Evolutionary conservation across 1,140 invertebrate species (phyloP), one percentile per base, ranked within the genome.

Genomic region (Pteromalus puparum): DNA sequence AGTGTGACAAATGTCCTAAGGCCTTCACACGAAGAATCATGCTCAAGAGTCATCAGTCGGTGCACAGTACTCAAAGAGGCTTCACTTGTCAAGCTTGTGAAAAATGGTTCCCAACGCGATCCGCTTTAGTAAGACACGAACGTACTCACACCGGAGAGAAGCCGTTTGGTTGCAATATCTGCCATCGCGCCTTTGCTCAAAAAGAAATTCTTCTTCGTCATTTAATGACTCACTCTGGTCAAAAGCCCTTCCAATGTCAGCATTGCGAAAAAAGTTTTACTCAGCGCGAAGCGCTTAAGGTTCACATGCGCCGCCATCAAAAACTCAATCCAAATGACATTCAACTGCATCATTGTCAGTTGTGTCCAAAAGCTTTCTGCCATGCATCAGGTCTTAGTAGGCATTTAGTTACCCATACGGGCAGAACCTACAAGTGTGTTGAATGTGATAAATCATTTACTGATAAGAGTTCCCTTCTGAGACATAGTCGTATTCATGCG

Each of bases 171-270:
- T 98, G 97, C 90, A 94, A 94, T 10, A 93, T 95, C 46, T 98
- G 97, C 90, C 93, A 94, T 12, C 95, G 95, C 30, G 93, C 94
- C 42, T 98, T 97, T 90, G 95, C 96, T 1, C 95, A 97, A 90
- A 95, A 96, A 78, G 97, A 97, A 90, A 97, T 97, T 86, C 93
- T 98, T 21, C 94, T 96, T 42, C 94, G 97, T 0, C 97, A 98
- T 92, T 94, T 97, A 86, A 95, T 97, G 90, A 96, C 96, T n/a
- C 97, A 98, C 89, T 96, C 96, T 1, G 97, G 97, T 82, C 94
- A 96, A 86, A 96, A 97, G 89, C 97, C 97, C 0, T 97, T 96
- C 92, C 95, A 95, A 88, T 98, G 97, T 90, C 93, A 95, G 65
- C 94, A 95, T 85, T 98, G 97, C 89, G 92, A 94, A 0, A 96